Evolutionary conservation across 2,888 invertebrate genomes (phyloP), one percentile per base, ranked within the genome.

Genomic region (Galeruca laticollis): DNA sequence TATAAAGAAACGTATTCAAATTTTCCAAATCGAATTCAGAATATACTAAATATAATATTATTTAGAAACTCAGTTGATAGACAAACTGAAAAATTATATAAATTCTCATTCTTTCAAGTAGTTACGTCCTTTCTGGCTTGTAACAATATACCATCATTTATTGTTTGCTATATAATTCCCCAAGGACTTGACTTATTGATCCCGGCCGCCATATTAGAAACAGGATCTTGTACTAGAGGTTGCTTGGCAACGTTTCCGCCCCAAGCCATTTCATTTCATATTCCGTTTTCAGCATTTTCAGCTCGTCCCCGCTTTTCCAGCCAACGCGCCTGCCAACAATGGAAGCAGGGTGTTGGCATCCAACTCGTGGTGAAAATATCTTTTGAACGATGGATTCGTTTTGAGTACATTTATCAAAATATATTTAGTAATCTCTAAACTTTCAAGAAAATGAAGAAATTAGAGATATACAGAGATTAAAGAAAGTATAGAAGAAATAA

Each of bases 121-220:
- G n/a, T n/a, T n/a, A n/a, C n/a, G n/a, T n/a, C n/a, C n/a, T n/a
- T n/a, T n/a, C n/a, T n/a, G n/a, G n/a, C n/a, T 15, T 52, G 51
- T 52, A 56, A 33, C 35, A 56, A 56, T 33, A 56, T 56, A 15
- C 9, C n/a, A n/a, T 31, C 56, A 33, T 33, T 18, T 33, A 11
- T 56, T 56, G 71, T 56, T 56, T 56, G 56, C 56, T 11, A 35
- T 57, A 18, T 33, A 57, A n/a, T 18, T 82, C 83, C 78, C 82
- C 79, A 79, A 82, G 83, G 82, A 83, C 82, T 83, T 84, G 83
- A 83, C 84, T 84, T 84, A 84, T 84, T 84, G 84, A 84, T 84
- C 84, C 81, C 77, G 83, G 82, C 82, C 77, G 83, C 84, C 82
- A 83, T 83, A 76, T 79, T 81, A 76, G 80, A 71, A 64, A 70